Percentiles rank a stretch among this genome's conserved stretches.
These are phyloP conservation scores for Aphaenogaster ashmeadi DNA, from an alignment of 1,140 invertebrate species.

Conservation along the genomic window DNA sequence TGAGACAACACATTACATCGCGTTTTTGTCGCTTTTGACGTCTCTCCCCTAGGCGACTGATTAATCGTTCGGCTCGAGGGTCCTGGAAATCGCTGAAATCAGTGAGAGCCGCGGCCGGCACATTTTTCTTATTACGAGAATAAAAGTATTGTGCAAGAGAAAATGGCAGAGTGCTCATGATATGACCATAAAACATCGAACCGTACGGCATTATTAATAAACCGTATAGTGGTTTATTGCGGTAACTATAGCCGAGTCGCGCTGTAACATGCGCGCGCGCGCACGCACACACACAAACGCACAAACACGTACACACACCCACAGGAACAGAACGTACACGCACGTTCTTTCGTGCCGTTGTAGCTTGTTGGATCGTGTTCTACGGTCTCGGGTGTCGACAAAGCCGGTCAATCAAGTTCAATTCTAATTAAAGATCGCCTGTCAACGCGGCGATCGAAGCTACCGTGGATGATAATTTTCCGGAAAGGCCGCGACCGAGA, in stretches of 20 bases:
- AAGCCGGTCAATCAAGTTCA: constrained; percentile 76
- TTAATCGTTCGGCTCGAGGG: not conserved
- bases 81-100: constrained; percentile 11
- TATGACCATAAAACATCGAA: constrained; percentile 83
- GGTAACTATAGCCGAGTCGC: constrained; percentile 74
- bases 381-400: constrained; percentile 74
- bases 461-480: constrained; percentile 69
- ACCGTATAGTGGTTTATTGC: constrained; percentile 80
- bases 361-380: constrained; percentile 73
- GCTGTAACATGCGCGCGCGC: constrained; percentile 30
- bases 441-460: constrained; percentile 68
- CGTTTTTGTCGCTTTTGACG: not conserved
- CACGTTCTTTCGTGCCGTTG: constrained; percentile 69
- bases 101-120: constrained; percentile 39
- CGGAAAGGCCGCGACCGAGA: constrained; percentile 44
- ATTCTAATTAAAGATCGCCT: constrained; percentile 74
- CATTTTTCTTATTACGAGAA: constrained; percentile 78
- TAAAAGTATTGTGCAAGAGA: constrained; percentile 84
- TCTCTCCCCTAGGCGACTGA: not conserved
- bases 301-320: constrained; percentile 28
- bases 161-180: constrained; percentile 81
- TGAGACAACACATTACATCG: not conserved
- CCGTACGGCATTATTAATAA: constrained; percentile 85
- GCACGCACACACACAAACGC: constrained; percentile 18
- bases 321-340: constrained; percentile 5